Evolutionary conservation across 2,888 invertebrate species (phyloP).

Genomic region (Malacosoma neustria): DNA sequence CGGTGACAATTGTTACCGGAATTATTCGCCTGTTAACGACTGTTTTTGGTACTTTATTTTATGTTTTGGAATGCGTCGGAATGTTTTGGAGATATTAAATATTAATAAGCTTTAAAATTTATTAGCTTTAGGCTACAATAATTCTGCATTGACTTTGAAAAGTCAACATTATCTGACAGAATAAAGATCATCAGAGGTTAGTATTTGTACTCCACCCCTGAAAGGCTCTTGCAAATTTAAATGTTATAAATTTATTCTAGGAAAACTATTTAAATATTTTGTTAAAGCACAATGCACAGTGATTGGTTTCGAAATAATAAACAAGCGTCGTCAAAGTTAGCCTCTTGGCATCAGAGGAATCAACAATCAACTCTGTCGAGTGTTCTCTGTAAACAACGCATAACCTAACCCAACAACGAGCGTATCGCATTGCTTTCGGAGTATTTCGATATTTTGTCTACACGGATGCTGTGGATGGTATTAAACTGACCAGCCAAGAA

Average conservation of each 20-base stretch:
- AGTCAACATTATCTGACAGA: no score
- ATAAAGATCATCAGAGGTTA: no score
- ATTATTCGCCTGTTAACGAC: constrained; percentile 53
- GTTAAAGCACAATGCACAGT: no score
- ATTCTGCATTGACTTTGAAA: no score
- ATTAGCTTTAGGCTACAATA: no score
- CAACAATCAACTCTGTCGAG: constrained; percentile 59
- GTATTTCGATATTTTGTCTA: constrained; percentile 74
- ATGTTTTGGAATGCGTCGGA: no score
- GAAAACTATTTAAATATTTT: no score
- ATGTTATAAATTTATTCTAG: no score
- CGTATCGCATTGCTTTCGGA: constrained; percentile 69
- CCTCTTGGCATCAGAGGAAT: constrained; percentile 60
- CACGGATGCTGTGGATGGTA: constrained; percentile 67
- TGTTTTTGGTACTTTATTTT: constrained; percentile 22
- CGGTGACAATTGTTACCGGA: constrained; percentile 64
- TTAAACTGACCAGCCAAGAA: constrained; percentile 32
- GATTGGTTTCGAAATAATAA: constrained; percentile 24
- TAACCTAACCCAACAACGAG: constrained; percentile 72
- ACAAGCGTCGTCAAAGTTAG: constrained; percentile 40
- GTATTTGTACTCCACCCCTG: no score
- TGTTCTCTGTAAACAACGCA: constrained; percentile 56
- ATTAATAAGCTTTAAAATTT: no score
- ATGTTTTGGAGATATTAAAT: no score
- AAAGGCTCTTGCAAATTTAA: no score